Evolutionary conservation across 2,113 vertebrate genomes (phyloP).

Genomic region (Xiphorhynchus elegans): DNA sequence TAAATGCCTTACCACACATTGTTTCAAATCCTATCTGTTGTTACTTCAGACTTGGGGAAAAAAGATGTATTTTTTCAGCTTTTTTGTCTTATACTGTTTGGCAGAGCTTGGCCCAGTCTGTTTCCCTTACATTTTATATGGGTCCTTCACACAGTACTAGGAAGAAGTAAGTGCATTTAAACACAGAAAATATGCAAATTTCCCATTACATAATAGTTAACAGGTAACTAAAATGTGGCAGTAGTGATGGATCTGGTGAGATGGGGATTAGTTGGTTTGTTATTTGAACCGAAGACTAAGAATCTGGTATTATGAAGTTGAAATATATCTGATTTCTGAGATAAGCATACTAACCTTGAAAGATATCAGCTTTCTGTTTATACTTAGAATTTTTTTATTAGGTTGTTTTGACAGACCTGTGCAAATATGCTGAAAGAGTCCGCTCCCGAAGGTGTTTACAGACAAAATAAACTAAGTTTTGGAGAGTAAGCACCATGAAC

Average conservation of each 20-base stretch:
- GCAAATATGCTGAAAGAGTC: not conserved
- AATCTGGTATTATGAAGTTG: not conserved
- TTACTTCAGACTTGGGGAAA: not conserved
- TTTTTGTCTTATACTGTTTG: not conserved
- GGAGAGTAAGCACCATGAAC: not conserved
- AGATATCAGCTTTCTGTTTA: not conserved
- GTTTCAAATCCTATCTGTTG: not conserved
- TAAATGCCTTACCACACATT: slow-evolving; percentile 4
- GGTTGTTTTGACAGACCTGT: not conserved
- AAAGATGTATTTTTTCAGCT: not conserved
- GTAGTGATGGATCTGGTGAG: not conserved
- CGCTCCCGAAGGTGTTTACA: not conserved
- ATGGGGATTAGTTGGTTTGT: not conserved
- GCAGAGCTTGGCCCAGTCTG: not conserved
- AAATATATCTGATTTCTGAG: not conserved
- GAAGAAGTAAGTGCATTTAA: not conserved
- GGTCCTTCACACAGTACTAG: not conserved
- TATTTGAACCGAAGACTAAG: not conserved
- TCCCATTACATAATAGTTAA: not conserved
- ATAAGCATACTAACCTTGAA: not conserved
- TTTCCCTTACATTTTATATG: not conserved
- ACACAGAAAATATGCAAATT: not conserved
- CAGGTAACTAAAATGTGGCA: not conserved
- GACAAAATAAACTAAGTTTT: not conserved
- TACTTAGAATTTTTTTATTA: not conserved